A percentile compares a stretch with the other conserved stretches of the same genome.
Conservation (phyloP, 2,797 vertebrate species). For the Trachurus trachurus region DNA sequence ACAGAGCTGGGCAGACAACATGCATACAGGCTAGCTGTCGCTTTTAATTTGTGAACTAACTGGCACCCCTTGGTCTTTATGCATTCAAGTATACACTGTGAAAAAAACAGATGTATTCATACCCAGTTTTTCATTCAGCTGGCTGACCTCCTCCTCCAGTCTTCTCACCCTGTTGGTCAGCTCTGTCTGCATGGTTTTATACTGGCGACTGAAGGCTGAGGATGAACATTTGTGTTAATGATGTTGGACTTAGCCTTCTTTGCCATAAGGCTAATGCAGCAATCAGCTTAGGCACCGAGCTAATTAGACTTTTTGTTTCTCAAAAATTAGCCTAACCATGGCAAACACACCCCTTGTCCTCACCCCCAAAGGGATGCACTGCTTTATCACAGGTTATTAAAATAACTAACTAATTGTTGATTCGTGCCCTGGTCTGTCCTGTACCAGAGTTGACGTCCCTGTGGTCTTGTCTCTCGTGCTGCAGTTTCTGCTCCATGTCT, state of each 20-base stretch:
- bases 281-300: slow-evolving; percentile 52
- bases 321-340: slow-evolving; percentile 57
- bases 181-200: slow-evolving; percentile 78
- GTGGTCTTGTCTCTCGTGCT: slow-evolving; percentile 78
- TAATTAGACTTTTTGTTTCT: slow-evolving; percentile 65
- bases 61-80: not conserved
- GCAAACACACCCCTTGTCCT: slow-evolving; percentile 44
- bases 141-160: slow-evolving; percentile 77
- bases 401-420: slow-evolving; percentile 51
- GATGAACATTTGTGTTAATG: slow-evolving; percentile 39
- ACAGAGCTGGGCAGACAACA: slow-evolving; percentile 69
- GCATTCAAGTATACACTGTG: not conserved
- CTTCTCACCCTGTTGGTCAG: slow-evolving; percentile 68
- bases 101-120: slow-evolving; percentile 27
- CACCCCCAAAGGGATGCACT: slow-evolving; percentile 26
- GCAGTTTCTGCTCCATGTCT: slow-evolving; percentile 79
- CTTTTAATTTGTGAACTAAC: slow-evolving; percentile 5
- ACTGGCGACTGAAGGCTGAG: slow-evolving; percentile 82
- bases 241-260: slow-evolving; percentile 32
- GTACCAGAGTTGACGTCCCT: slow-evolving; percentile 84
- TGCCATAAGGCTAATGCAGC: slow-evolving; percentile 46
- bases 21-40: slow-evolving; percentile 6
- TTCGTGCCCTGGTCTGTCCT: slow-evolving; percentile 21
- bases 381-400: slow-evolving; percentile 66
- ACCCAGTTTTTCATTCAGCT: slow-evolving; percentile 81